Evolutionary conservation across 1,140 invertebrate genomes (phyloP).

Genomic region (Panonychus citri): DNA sequence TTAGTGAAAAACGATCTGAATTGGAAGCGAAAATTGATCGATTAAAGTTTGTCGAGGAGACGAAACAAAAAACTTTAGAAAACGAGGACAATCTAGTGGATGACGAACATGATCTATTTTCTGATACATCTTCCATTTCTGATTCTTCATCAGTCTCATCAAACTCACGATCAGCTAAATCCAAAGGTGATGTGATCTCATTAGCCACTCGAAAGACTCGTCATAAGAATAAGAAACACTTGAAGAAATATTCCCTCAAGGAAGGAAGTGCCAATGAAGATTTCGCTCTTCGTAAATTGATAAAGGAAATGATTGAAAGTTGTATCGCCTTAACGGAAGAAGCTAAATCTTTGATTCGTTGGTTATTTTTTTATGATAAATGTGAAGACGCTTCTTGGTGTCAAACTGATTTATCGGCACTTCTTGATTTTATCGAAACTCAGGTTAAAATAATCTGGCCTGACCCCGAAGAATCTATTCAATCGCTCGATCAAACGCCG

Average conservation of each 20-base stretch:
- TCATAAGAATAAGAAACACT: constrained; percentile 31
- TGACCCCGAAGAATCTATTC: too few species aligned
- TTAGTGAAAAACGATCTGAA: constrained; percentile 27
- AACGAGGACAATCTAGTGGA: neutral
- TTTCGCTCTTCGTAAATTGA: constrained; percentile 47
- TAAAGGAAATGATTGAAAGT: constrained; percentile 28
- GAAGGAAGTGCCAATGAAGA: constrained; percentile 75
- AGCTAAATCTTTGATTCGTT: neutral
- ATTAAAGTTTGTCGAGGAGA: constrained; percentile 33
- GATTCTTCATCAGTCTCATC: neutral
- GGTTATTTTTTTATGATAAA: constrained; percentile 1
- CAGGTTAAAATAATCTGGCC: too few species aligned
- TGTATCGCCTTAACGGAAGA: constrained; percentile 11
- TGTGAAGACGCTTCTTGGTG: neutral
- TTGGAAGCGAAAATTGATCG: constrained; percentile 37
- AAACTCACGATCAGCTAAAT: too few species aligned
- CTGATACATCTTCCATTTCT: constrained; percentile 1
- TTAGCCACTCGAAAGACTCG: neutral
- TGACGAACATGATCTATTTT: constrained; percentile 8
- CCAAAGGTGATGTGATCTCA: neutral
- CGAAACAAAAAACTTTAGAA: constrained; percentile 22
- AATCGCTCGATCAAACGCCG: neutral
- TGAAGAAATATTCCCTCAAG: constrained; percentile 59
- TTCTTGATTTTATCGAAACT: too few species aligned
- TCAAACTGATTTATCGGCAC: neutral